Percentiles rank a stretch among this genome's conserved stretches.
These are phyloP conservation scores for Lophotis ruficrista DNA, from an alignment of 2,113 vertebrate species.

Conservation along the genomic window DNA sequence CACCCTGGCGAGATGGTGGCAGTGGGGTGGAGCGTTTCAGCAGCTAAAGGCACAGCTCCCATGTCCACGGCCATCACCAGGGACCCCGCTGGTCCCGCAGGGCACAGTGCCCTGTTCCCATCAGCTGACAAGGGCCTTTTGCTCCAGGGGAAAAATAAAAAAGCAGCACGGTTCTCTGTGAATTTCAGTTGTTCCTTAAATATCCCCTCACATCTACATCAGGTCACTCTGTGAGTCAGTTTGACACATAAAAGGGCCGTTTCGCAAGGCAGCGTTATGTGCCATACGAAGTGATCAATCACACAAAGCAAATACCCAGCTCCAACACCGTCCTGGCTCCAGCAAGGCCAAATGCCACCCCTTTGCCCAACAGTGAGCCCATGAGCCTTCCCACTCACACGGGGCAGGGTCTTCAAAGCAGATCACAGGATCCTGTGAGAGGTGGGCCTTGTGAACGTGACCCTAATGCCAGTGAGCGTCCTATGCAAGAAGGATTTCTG, in stretches of 20 bases:
- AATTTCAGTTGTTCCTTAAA: background rate
- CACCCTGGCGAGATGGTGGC: background rate
- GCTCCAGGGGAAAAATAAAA: background rate
- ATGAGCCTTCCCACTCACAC: background rate
- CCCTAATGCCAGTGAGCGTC: background rate
- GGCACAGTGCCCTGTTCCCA: background rate
- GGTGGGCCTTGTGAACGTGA: fast-evolving
- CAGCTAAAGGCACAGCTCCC: background rate
- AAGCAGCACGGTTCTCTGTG: background rate
- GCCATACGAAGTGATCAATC: conserved; percentile 29
- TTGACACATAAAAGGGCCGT: background rate
- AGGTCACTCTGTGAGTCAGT: background rate
- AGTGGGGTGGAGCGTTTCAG: background rate
- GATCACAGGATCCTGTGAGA: background rate
- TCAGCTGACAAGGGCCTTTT: background rate
- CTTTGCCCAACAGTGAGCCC: background rate
- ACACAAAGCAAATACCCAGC: conserved; percentile 29
- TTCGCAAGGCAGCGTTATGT: background rate
- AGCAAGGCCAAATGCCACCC: conserved; percentile 21
- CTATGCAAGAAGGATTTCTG: background rate
- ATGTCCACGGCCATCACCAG: background rate
- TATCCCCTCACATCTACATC: background rate
- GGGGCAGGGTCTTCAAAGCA: background rate
- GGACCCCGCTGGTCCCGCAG: background rate
- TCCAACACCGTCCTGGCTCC: background rate